Base-by-base conservation (phyloP, 2,888 invertebrate species). In the Watsonalla binaria region DNA sequence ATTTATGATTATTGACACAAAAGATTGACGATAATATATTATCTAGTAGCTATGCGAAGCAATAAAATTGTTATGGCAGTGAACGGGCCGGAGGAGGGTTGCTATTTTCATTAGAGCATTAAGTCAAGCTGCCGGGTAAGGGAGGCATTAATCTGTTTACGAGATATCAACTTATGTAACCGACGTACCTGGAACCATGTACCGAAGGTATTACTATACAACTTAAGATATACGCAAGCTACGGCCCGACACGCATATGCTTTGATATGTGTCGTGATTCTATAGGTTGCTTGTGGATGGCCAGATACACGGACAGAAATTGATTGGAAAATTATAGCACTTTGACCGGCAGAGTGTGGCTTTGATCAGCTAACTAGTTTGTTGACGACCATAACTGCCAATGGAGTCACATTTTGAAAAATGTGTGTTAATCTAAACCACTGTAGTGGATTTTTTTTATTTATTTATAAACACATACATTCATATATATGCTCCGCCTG, bases 111-210 rank as follows among this genome's bases (percentile, higher is more conserved):
- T 80, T 80, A 79, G 66, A 75, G 70, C 74, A 78, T 83, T 78
- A 83, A 84, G 75, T 82, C 78, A 78, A 78, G 76, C 76, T 70
- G 69, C 68, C 49, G 59, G 64, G 68, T 63, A 69, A 65, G 61
- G 72, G 70, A 67, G 68, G 66, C 70, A 81, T 82, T 83, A 85
- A 84, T 82, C 79, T 84, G 84, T 84, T 84, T 80, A 84, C 79
- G 80, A 77, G 77, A 79, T 76, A 83, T 80, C 77, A 76, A 69
- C 73, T 77, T 80, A 77, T 74, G 72, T 79, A 78, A 76, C 72
- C 72, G 65, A 63, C 67, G 65, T 74, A 76, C 77, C 74, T 78
- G 72, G 65, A 63, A 70, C 66, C 59, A 59, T 65, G 62, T 61
- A 58, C 51, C 61, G 59, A 57, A 68, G 64, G 65, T 76, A 73